Evolutionary conservation across 2,888 invertebrate genomes (phyloP).

Genomic region (Diplolepis rosae): DNA sequence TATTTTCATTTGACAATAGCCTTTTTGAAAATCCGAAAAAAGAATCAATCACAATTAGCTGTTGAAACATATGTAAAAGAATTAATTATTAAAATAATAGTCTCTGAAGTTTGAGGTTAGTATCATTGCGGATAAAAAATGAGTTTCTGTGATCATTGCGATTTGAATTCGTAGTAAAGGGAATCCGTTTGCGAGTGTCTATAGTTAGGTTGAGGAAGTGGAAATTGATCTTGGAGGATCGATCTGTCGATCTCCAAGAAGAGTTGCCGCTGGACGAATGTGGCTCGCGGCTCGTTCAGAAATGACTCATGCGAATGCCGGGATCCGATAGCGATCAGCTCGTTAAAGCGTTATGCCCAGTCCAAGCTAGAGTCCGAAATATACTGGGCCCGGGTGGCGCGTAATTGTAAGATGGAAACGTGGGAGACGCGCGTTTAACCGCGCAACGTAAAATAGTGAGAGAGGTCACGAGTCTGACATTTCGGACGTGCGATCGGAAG

Average conservation of each 20-base stretch:
- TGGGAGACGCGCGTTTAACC: slow-evolving; percentile 46
- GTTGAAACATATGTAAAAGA: too few relatives aligned
- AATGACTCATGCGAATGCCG: slow-evolving; percentile 65
- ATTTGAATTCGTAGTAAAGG: background rate
- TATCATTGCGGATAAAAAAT: too few relatives aligned
- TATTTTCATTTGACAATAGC: too few relatives aligned
- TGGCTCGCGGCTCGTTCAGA: slow-evolving; percentile 42
- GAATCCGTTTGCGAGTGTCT: background rate
- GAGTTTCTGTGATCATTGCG: slow-evolving; percentile 29
- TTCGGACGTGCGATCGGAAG: slow-evolving; percentile 67
- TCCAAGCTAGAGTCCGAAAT: slow-evolving; percentile 51
- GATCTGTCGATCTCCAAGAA: background rate
- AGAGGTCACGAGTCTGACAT: slow-evolving; percentile 66
- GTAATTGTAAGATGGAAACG: slow-evolving; percentile 55
- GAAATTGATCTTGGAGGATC: background rate
- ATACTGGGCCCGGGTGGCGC: slow-evolving; percentile 49
- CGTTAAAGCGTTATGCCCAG: slow-evolving; percentile 64
- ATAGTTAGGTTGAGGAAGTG: background rate
- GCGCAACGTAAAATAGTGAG: slow-evolving; percentile 49
- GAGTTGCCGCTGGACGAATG: background rate
- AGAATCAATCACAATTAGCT: too few relatives aligned
- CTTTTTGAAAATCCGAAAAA: too few relatives aligned
- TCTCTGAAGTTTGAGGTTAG: too few relatives aligned
- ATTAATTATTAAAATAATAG: too few relatives aligned
- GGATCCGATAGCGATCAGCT: slow-evolving; percentile 69